Evolutionary conservation across 2,888 invertebrate genomes (phyloP).

Genomic region (Phalera bucephala): DNA sequence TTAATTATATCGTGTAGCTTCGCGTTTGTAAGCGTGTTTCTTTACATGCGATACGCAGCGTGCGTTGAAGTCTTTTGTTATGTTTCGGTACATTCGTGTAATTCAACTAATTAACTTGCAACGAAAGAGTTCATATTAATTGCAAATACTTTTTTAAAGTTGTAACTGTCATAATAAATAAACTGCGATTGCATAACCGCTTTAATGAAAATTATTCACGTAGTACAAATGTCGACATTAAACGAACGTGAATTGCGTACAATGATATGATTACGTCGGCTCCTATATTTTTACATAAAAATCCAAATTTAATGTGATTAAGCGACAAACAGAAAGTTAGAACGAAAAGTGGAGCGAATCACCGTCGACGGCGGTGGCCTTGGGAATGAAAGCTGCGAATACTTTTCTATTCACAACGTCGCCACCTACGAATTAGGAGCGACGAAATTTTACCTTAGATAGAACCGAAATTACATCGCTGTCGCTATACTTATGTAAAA

Average conservation of each 20-base stretch:
- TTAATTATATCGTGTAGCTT: too few species aligned
- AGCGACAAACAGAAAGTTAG: conserved; percentile 49
- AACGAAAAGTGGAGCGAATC: conserved; percentile 55
- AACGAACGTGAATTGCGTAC: conserved; percentile 6
- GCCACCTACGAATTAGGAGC: conserved; percentile 12
- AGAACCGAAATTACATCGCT: conserved; percentile 1
- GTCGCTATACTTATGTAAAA: background rate
- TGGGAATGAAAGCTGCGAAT: conserved; percentile 53
- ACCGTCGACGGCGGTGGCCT: conserved; percentile 36
- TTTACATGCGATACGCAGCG: conserved; percentile 30
- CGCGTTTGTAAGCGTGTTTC: too few species aligned
- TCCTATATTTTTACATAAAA: conserved; percentile 8
- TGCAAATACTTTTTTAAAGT: conserved; percentile 14
- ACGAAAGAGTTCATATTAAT: conserved; percentile 13
- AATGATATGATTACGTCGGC: background rate
- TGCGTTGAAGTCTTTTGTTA: conserved; percentile 69
- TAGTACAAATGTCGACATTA: conserved; percentile 6
- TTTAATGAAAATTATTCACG: conserved; percentile 19
- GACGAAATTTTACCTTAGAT: conserved; percentile 7
- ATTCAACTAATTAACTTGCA: conserved; percentile 10
- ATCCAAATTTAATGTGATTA: conserved; percentile 19
- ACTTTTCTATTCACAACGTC: conserved; percentile 38
- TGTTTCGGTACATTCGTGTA: conserved; percentile 15
- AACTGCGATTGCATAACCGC: conserved; percentile 24
- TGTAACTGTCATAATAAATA: conserved; percentile 17